Evolutionary conservation across 1,140 invertebrate species (phyloP).

Genomic region (Tetramorium parvispinum): DNA sequence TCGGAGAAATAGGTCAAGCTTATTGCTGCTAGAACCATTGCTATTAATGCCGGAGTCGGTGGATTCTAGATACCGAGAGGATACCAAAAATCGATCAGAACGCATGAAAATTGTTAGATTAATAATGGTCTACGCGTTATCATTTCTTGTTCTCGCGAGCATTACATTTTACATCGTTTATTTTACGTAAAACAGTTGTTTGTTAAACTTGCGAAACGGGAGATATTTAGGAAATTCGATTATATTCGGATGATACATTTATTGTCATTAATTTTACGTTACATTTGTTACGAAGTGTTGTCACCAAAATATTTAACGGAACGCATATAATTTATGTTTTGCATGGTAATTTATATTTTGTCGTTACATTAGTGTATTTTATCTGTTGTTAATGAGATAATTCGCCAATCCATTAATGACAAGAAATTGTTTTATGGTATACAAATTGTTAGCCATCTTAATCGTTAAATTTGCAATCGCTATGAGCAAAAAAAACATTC

Average conservation of each 20-base stretch:
- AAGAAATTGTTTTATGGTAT: constrained; percentile 27
- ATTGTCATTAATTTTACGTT: constrained; percentile 56
- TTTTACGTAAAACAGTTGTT: constrained; percentile 76
- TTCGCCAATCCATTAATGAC: constrained; percentile 17
- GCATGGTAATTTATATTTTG: not conserved
- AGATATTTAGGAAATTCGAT: constrained; percentile 20
- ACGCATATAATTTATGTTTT: not conserved
- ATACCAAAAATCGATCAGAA: constrained; percentile 80
- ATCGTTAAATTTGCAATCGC: not conserved
- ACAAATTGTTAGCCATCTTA: constrained; percentile 34
- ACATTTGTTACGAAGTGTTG: constrained; percentile 32
- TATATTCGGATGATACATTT: constrained; percentile 25
- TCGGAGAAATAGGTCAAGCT: constrained; percentile 77
- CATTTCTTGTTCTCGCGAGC: constrained; percentile 85
- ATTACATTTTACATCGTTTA: constrained; percentile 87
- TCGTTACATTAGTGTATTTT: constrained; percentile 15
- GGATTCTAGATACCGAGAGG: constrained; percentile 64
- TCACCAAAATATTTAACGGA: not conserved
- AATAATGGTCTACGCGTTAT: constrained; percentile 85
- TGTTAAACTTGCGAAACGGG: not conserved
- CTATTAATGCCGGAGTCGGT: constrained; percentile 80
- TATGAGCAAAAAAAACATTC: not conserved
- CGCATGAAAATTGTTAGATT: constrained; percentile 85
- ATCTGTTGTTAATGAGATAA: not conserved
- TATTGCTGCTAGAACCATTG: constrained; percentile 85